Base-by-base conservation (phyloP, 2,113 vertebrate species). In the Petrocephalus zakoni region DNA sequence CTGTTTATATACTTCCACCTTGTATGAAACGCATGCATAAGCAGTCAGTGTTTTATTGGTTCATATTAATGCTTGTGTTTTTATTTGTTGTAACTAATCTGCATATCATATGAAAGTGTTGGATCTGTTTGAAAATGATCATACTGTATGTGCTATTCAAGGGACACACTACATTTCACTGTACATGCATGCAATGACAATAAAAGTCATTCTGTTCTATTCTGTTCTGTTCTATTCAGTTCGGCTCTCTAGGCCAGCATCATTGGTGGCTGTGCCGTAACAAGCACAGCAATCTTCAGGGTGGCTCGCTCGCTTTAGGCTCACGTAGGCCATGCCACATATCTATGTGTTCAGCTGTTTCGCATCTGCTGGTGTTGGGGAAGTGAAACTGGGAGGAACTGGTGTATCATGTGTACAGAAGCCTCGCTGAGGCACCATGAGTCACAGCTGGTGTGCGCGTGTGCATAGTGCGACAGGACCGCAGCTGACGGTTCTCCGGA, bases 341-440 rank as follows among this genome's bases (percentile, higher is more conserved):
- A 9, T 52, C 42, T 84, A 2, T 85, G 47, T 85, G 83, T 83
- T 42, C 81, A 83, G 81, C 83, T 52, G 22, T 53, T 86, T 55
- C 7, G 13, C 6, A 6, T 87, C 86, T 58, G 56, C 86, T 47
- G 37, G 55, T 46, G 8, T 29, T 86, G 52, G n/a, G 84, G 84
- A 86, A 86, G 84, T 86, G 84, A 86, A 55, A 86, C n/a, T 85
- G 46, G 85, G 85, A 55, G 85, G 85, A 56, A 42, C 85, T 37
- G 85, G 52, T 58, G 55, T 17, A 15, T 46, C 34, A n/a, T 22
- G 53, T 42, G 53, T 58, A 19, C 52, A 29, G 53, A 19, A 55
- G 85, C 29, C 55, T 58, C 5, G 5, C 75, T 29, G 49, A 2
- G 46, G 17, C 49, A 9, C 49, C 21, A n/a, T 13, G 49, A 47